Evolutionary conservation across 2,888 invertebrate species (phyloP), one percentile per base, ranked within the genome.

Genomic region (Andrena chrysosceles): DNA sequence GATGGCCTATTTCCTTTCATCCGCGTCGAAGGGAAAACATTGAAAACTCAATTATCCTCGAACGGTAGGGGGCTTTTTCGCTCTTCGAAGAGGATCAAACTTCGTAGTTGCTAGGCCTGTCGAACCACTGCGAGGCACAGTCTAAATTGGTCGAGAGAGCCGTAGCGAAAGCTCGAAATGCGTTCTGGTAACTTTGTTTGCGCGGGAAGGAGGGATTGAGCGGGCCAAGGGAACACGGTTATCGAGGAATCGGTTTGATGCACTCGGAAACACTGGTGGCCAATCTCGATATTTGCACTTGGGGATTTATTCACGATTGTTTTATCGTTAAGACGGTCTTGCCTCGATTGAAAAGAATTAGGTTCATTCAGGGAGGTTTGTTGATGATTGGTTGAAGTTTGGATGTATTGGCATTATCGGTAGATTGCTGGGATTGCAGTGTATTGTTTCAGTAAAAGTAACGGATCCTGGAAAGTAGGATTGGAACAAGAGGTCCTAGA

Each of bases 241-340:
- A 33, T 63, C 33, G 23, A 16, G 16, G 6, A 54, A 56, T 31
- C 42, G 42, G 29, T 56, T 42, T 29, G 56, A 66, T 66, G 10
- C 10, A 42, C n/a, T 26, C 8, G n/a, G 23, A 31, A 49, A 62
- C 31, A 31, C 49, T 49, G 23, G 23, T 31, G 23, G 20, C 26
- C 64, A 66, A 73, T 64, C 31, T 10, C 10, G 56, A 59, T 73
- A 66, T 66, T 73, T 59, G 23, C 66, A 16, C 56, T 48, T 48
- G 5, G 13, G 29, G 29, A 66, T 42, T 64, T 63, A n/a, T 54
- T 26, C 60, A 0, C 26, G 29, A 48, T n/a, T 16, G 23, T 20
- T 42, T 42, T 31, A 13, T 26, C 20, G 6, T 13, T 4, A 2
- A n/a, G 26, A n/a, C 23, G 23, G 26, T 56, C 23, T 23, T 13